Evolutionary conservation across 2,888 invertebrate genomes (phyloP).

Genomic region (Eledona agricola): DNA sequence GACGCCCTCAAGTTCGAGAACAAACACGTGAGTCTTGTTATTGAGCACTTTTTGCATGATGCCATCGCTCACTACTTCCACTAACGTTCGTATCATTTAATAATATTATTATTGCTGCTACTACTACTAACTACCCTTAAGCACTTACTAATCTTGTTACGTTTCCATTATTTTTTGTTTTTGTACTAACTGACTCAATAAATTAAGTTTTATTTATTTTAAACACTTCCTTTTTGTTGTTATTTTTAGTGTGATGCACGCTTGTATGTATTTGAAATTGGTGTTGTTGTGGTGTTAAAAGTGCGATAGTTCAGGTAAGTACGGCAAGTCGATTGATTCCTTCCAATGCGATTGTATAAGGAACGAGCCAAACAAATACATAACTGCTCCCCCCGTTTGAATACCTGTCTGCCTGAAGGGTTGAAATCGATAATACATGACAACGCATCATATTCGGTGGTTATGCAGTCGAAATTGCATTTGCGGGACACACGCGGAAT

Average conservation of each 20-base stretch:
- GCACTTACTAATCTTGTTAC: background rate
- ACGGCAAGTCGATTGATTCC: too few relatives aligned
- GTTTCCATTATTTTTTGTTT: background rate
- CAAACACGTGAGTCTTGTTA: constrained; percentile 67
- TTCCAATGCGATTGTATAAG: too few relatives aligned
- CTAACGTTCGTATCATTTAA: constrained; percentile 40
- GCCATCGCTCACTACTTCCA: constrained; percentile 58
- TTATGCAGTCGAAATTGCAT: constrained; percentile 17
- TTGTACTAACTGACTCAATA: too few relatives aligned
- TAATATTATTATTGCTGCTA: constrained; percentile 3
- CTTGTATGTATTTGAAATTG: too few relatives aligned
- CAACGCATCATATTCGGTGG: constrained; percentile 16
- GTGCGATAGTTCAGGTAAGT: too few relatives aligned
- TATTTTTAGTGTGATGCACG: too few relatives aligned
- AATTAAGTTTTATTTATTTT: too few relatives aligned
- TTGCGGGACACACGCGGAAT: constrained; percentile 12
- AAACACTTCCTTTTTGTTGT: too few relatives aligned
- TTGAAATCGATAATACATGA: constrained; percentile 14
- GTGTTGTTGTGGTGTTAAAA: too few relatives aligned
- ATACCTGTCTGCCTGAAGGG: constrained; percentile 15
- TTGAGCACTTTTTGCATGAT: constrained; percentile 60
- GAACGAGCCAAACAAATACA: too few relatives aligned
- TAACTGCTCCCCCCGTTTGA: constrained; percentile 9
- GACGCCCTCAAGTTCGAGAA: constrained; percentile 68
- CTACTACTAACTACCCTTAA: background rate